A percentile compares a stretch with the other conserved stretches of the same genome.
Conservation (phyloP, 1,140 invertebrate genomes). For the Eueides isabella region DNA sequence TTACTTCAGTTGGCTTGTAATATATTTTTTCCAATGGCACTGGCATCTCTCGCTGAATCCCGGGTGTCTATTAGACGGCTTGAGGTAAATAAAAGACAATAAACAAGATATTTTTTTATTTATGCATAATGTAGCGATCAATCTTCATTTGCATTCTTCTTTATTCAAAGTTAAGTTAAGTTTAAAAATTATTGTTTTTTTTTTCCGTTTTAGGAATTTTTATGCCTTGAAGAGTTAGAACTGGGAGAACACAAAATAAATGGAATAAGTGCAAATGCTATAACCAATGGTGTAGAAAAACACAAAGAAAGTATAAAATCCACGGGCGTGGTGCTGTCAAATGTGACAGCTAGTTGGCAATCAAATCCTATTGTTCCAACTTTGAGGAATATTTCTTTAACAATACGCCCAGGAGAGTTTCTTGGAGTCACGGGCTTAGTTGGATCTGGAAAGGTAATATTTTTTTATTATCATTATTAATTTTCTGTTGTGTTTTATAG, state of each 20-base stretch:
- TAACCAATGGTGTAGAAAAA: constrained; percentile 61
- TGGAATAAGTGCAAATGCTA: constrained; percentile 44
- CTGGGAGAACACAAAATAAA: constrained; percentile 49
- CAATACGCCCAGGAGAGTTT: constrained; percentile 85
- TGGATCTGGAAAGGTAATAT: constrained; percentile 88
- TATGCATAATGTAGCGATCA: no score
- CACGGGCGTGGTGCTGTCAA: constrained; percentile 76
- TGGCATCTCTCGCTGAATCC: constrained; percentile 83
- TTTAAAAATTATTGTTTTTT: not conserved
- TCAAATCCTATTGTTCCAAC: constrained; percentile 83
- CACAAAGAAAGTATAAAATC: constrained; percentile 51
- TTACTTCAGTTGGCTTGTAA: constrained; percentile 87
- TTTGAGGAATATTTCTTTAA: constrained; percentile 84
- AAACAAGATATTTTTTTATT: no score
- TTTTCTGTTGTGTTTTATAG: no score
- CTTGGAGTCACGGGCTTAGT: constrained; percentile 90
- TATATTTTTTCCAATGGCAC: constrained; percentile 87
- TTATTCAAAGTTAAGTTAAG: no score
- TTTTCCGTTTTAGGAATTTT: constrained; percentile 71
- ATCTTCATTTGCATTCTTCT: no score
- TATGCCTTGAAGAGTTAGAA: constrained; percentile 81
- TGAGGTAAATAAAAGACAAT: constrained; percentile 64
- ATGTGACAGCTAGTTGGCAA: constrained; percentile 84
- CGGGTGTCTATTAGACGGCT: constrained; percentile 85
- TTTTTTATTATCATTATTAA: not conserved